Evolutionary conservation across 2,888 invertebrate genomes (phyloP).

Genomic region (Melikaiella ostensackeni): DNA sequence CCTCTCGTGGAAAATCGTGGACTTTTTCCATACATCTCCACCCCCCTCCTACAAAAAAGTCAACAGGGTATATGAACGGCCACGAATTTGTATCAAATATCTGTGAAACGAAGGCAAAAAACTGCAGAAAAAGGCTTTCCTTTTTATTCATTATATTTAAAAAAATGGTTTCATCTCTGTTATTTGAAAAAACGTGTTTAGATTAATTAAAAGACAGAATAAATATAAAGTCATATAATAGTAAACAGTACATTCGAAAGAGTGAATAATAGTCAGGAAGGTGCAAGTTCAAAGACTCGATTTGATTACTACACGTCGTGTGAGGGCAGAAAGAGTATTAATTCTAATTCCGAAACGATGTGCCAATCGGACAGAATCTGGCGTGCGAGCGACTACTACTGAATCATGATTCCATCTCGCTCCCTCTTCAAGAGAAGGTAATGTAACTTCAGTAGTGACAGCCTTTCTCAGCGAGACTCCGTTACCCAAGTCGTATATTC

Average conservation of each 20-base stretch:
- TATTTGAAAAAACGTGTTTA: too few species aligned
- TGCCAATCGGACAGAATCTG: constrained; percentile 33
- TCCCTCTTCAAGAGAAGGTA: constrained; percentile 22
- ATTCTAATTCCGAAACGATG: constrained; percentile 33
- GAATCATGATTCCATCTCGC: constrained; percentile 28
- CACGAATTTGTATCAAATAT: too few species aligned
- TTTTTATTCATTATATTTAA: too few species aligned
- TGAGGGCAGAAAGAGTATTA: constrained; percentile 16
- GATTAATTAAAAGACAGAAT: background rate
- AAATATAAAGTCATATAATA: background rate
- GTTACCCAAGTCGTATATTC: constrained; percentile 33
- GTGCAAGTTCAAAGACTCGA: constrained; percentile 20
- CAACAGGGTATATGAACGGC: too few species aligned
- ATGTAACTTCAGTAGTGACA: constrained; percentile 31
- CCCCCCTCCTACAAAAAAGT: too few species aligned
- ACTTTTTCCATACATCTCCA: too few species aligned
- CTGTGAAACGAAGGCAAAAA: too few species aligned
- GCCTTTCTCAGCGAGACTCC: constrained; percentile 34
- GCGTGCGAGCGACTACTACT: constrained; percentile 15
- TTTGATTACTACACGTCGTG: constrained; percentile 4
- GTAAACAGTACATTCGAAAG: background rate
- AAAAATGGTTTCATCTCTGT: too few species aligned
- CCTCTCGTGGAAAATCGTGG: too few species aligned
- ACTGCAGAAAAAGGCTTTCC: too few species aligned
- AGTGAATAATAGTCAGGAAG: constrained; percentile 3